These are phyloP conservation scores for Apteryx mantelli DNA, from an alignment of 2,113 vertebrate genomes.

Conservation along the genomic window DNA sequence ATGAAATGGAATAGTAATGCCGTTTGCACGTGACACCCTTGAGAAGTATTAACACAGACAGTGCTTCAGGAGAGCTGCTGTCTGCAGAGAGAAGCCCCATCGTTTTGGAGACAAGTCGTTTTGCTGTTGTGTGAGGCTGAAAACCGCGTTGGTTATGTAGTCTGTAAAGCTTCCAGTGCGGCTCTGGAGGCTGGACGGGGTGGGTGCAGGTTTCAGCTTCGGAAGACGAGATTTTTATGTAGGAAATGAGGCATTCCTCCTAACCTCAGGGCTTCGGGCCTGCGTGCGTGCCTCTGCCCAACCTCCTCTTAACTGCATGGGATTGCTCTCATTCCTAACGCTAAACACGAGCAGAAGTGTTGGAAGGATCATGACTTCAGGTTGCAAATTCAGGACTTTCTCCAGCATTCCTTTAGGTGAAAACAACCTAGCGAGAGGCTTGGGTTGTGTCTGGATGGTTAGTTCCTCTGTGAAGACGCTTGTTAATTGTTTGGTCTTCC, in stretches of 20 bases:
- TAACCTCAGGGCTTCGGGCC: background rate
- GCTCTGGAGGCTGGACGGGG: background rate
- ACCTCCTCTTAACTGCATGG: background rate
- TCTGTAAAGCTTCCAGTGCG: background rate
- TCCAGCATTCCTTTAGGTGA: constrained; percentile 22
- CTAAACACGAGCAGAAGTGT: constrained; percentile 44
- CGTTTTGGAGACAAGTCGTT: fast-evolving
- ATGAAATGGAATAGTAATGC: background rate
- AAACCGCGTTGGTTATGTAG: fast-evolving
- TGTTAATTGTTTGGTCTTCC: background rate
- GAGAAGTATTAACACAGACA: background rate
- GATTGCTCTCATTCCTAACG: background rate
- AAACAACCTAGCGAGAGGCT: background rate
- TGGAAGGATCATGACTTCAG: constrained; percentile 6
- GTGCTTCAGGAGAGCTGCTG: background rate
- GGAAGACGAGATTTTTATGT: background rate
- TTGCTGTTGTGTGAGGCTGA: background rate
- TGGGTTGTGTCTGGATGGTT: background rate
- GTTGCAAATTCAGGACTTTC: constrained; percentile 26
- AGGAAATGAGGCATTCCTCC: background rate
- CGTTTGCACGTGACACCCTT: fast-evolving
- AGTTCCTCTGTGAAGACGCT: background rate
- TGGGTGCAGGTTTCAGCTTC: background rate
- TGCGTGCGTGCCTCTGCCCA: background rate
- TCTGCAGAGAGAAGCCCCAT: background rate